phyloP scores from a whole-genome alignment of 2,888 invertebrate species.

The Sclerodermus sp. region DNA sequence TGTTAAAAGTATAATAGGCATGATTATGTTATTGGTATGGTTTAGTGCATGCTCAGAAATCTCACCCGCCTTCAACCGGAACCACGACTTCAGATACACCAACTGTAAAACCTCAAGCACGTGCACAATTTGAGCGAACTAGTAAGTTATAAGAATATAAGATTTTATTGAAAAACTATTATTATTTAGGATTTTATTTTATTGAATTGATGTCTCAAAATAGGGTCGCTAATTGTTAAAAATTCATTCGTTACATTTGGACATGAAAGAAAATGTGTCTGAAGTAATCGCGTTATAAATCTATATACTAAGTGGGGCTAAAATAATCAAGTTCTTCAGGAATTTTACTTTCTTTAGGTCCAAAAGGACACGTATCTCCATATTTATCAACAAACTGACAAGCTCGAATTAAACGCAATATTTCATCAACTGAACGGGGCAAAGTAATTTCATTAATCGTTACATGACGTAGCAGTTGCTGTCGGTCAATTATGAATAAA shows the following conservation, averaged over 20 bases:
- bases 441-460: constrained; percentile 95
- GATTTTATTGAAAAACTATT: too few relatives aligned
- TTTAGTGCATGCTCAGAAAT: constrained; percentile 53
- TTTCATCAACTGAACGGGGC: constrained; percentile 88
- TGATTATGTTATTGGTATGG: constrained; percentile 43
- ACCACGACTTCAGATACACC: constrained; percentile 36
- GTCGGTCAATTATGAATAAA: constrained; percentile 87
- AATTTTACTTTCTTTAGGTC: constrained; percentile 10
- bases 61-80: constrained; percentile 39
- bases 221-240: too few relatives aligned
- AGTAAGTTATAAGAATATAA: constrained; percentile 40
- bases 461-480: constrained; percentile 84
- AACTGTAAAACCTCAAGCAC: constrained; percentile 41
- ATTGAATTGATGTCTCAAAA: too few relatives aligned
- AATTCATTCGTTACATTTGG: too few relatives aligned
- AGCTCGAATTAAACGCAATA: constrained; percentile 87
- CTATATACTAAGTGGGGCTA: not conserved
- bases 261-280: too few relatives aligned
- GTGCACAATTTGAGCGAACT: constrained; percentile 40
- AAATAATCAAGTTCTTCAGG: constrained; percentile 9
- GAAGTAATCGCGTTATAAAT: too few relatives aligned
- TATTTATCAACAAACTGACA: constrained; percentile 92
- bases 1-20: constrained; percentile 16
- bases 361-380: constrained; percentile 65
- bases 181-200: too few relatives aligned